Percentiles rank a stretch among this genome's conserved stretches.
Evolutionary conservation across 2,888 invertebrate species (phyloP).

Genomic region (Tenthredo livida): DNA sequence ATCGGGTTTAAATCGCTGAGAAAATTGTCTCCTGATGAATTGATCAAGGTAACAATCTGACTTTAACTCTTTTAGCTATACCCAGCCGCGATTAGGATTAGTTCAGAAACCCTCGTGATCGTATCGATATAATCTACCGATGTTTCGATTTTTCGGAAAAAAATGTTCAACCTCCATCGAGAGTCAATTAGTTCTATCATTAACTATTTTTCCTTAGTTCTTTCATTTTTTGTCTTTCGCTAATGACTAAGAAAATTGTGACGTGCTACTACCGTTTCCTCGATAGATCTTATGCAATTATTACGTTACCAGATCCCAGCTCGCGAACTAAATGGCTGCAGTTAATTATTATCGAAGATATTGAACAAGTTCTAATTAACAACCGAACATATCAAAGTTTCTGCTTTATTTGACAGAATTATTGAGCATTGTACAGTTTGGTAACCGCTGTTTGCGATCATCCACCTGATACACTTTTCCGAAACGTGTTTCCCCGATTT

Average conservation of each 20-base stretch:
- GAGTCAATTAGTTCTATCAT: not conserved
- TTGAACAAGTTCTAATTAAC: not conserved
- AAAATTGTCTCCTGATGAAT: conserved; percentile 76
- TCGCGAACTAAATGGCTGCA: not conserved
- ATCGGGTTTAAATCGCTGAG: conserved; percentile 75
- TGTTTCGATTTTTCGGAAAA: not conserved
- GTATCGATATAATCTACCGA: not conserved
- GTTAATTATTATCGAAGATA: not conserved
- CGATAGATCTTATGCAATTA: not conserved
- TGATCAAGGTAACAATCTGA: conserved; percentile 74
- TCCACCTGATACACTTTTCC: not conserved
- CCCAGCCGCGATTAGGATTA: not conserved
- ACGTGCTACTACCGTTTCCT: not conserved
- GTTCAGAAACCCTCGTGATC: not conserved
- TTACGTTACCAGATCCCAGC: not conserved
- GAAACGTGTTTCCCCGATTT: not conserved
- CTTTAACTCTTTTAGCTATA: not conserved
- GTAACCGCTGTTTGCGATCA: not conserved
- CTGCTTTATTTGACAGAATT: not conserved
- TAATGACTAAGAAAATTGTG: not conserved
- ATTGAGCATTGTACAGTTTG: not conserved
- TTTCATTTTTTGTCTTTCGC: too few species aligned
- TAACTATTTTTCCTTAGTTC: not conserved
- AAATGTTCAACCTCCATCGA: not conserved
- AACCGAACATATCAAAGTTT: not conserved